Evolutionary conservation across 2,888 invertebrate species (phyloP), one percentile per base, ranked within the genome.

Genomic region (Parelbella ahira): DNA sequence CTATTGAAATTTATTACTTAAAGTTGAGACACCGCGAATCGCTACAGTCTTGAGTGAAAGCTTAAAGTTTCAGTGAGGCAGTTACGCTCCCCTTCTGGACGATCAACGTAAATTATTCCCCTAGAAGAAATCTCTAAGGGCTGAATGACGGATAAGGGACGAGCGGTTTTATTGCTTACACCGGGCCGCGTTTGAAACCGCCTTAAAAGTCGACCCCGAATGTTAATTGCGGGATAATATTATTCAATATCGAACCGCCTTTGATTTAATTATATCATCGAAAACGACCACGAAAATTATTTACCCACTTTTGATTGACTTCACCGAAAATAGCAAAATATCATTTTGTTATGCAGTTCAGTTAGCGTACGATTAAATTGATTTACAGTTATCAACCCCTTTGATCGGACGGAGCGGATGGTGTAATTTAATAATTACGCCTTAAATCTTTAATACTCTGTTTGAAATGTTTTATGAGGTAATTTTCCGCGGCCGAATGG

Each of bases 101-200:
- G 86, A 86, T 84, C 86, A 80, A 80, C 83, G 86, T 87, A 82
- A 87, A 87, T 86, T 87, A 87, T 83, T 82, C 82, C 73, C 75
- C 75, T 71, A 77, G 81, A 84, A 84, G 83, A 83, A 84, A 84
- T 83, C 83, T 83, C 84, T 58, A 74, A 81, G 86, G 86, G 76
- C 78, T 75, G 80, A 78, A 82, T 84, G 86, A 86, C 84, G 80
- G 84, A 83, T 84, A 83, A 83, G 83, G 84, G 86, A 75, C 80
- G 78, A 73, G 67, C 71, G 73, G 61, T 78, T 84, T 83, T 86
- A 86, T 83, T 82, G 78, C 83, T 73, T 65, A 66, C 76, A 78
- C 77, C 78, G 69, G 74, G 70, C 70, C 60, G 66, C 67, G 66
- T 70, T 67, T 65, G 69, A 68, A 70, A 68, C 74, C 68, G 66